Base-by-base conservation (phyloP, 2,888 invertebrate species). In the Thereva unica region DNA sequence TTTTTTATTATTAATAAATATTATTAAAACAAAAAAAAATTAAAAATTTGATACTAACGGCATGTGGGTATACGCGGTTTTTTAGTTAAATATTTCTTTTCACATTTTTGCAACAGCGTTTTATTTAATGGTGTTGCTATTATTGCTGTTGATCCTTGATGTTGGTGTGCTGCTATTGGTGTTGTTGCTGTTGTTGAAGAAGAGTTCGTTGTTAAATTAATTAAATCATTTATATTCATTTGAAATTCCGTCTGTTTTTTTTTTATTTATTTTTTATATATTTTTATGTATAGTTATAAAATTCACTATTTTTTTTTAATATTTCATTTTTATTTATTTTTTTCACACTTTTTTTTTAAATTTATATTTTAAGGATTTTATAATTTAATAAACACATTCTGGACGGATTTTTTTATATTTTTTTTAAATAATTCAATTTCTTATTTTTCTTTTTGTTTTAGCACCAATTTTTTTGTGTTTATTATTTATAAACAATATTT, bases 11-110 rank as follows among this genome's bases (percentile, higher is more conserved):
- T 23, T 42, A 42, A 8, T 41, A 50, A 50, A 40, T n/a, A 50
- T 41, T 64, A 64, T 57, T 57, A 37, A 68, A 23, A 52, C 50
- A 68, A 67, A 55, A 47, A 68, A 66, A 54, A 23, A 23, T 40
- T 42, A 47, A 68, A 66, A 54, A 23, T 34, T 40, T 42, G 40
- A 80, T 80, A 80, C 80, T 80, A 80, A 80, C 80, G 78, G 79
- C 80, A 80, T 77, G 77, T 78, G 75, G 80, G 77, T 77, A 79
- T 75, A 77, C 80, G 79, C 74, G 80, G 76, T 74, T 79, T 78
- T 77, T 79, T 79, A 72, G 78, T 67, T 54, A 53, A 67, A 61
- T 59, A 57, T 35, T 65, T 67, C 44, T 57, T 61, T 67, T 69
- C 65, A 65, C 69, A 67, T 64, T 55, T 42, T 67, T 67, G 66